phyloP scores from a whole-genome alignment of 1,140 invertebrate species.

The Papilio xuthus region DNA sequence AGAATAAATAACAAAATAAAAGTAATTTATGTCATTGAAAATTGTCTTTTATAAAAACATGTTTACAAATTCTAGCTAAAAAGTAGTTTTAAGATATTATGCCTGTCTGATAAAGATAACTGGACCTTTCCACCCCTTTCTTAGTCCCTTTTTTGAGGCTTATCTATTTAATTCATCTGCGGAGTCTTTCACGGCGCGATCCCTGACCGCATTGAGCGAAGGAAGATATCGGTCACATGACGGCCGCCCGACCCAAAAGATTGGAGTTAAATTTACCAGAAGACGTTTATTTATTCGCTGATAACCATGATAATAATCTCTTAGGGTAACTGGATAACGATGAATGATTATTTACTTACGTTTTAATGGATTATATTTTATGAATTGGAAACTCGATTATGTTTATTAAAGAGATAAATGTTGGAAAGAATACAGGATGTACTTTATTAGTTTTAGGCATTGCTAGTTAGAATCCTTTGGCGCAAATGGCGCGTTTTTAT shows the following conservation, averaged over 20 bases:
- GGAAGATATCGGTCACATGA: slow-evolving; percentile 76
- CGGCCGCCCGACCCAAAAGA: slow-evolving; percentile 65
- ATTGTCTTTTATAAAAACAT: neutral
- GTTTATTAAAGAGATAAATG: slow-evolving; percentile 10
- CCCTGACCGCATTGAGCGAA: slow-evolving; percentile 71
- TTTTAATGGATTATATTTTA: slow-evolving; percentile 48
- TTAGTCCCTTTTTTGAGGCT: slow-evolving; percentile 70
- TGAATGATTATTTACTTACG: slow-evolving; percentile 53
- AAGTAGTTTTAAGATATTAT: slow-evolving; percentile 11
- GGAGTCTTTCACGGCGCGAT: slow-evolving; percentile 72
- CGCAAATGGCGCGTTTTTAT: no score
- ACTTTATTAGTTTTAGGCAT: no score
- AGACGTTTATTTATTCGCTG: slow-evolving; percentile 78
- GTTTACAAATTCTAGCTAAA: neutral
- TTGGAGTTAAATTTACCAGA: slow-evolving; percentile 80
- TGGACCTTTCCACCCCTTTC: slow-evolving; percentile 51
- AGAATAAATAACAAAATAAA: neutral
- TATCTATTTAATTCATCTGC: slow-evolving; percentile 80
- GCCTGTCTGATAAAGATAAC: slow-evolving; percentile 18
- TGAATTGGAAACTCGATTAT: slow-evolving; percentile 15
- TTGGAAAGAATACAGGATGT: no score
- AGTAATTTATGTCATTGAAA: neutral
- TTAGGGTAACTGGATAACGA: slow-evolving; percentile 57
- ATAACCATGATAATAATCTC: slow-evolving; percentile 71
- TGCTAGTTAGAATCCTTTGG: no score